Conservation (phyloP, 1,140 invertebrate species). For the Pomacea maculata region DNA sequence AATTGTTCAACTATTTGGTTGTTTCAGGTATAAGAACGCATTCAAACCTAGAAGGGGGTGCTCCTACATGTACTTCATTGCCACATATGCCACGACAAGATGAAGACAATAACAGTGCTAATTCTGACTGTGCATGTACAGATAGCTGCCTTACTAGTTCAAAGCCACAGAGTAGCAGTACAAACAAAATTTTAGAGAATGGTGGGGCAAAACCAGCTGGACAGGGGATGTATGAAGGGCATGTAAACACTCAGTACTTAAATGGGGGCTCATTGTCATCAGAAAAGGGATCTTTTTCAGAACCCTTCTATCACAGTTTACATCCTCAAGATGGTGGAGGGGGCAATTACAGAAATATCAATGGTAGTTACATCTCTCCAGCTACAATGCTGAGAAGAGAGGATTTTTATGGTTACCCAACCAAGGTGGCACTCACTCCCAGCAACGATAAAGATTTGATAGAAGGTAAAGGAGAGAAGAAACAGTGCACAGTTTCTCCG, state of each 20-base stretch:
- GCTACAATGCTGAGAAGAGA: constrained; percentile 6
- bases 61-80: neutral
- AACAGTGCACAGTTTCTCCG: neutral
- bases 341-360: too few species aligned
- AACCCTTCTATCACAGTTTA: constrained; percentile 19
- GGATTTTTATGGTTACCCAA: constrained; percentile 15
- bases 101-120: constrained; percentile 21
- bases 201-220: too few species aligned
- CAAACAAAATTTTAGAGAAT: too few species aligned
- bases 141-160: constrained; percentile 15
- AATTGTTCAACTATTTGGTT: neutral
- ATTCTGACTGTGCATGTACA: constrained; percentile 13
- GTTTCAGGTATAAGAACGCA: neutral
- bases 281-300: neutral
- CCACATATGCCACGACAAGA: neutral
- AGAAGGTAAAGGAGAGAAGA: neutral
- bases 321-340: too few species aligned
- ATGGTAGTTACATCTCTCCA: neutral
- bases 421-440: neutral
- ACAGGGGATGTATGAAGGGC: neutral
- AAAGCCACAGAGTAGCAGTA: constrained; percentile 1
- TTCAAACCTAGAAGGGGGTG: neutral
- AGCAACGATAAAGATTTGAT: neutral
- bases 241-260: neutral
- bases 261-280: neutral